These are phyloP conservation scores for Eupithecia abbreviata DNA, from an alignment of 2,888 invertebrate genomes.

Conservation along the genomic window DNA sequence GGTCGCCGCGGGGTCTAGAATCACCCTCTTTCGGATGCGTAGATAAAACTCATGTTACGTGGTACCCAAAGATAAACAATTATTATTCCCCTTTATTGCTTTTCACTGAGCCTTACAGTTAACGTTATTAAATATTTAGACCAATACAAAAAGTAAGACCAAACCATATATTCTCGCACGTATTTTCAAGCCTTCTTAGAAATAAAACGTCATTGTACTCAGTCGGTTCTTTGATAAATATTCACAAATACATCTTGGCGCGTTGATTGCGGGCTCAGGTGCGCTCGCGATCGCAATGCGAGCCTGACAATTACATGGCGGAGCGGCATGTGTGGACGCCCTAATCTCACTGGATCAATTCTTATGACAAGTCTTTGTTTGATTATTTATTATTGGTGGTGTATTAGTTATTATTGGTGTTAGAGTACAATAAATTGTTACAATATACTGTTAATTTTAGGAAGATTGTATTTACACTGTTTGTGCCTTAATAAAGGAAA, in stretches of 20 bases:
- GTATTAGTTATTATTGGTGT: too few species aligned
- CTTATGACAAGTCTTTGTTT: neutral
- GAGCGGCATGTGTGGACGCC: constrained; percentile 41
- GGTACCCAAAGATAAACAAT: too few species aligned
- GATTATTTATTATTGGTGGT: too few species aligned
- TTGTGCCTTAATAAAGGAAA: too few species aligned
- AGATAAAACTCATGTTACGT: too few species aligned
- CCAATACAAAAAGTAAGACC: neutral
- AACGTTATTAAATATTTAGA: neutral
- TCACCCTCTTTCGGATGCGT: too few species aligned
- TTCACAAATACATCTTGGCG: constrained; percentile 32
- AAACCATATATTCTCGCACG: neutral
- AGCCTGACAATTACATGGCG: constrained; percentile 53
- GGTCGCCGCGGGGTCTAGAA: too few species aligned
- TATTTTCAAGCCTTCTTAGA: neutral
- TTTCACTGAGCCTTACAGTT: too few species aligned
- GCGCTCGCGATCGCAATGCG: constrained; percentile 58
- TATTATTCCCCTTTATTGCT: too few species aligned
- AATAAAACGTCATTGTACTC: constrained; percentile 14
- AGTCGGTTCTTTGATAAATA: constrained; percentile 26
- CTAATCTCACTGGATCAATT: constrained; percentile 31
- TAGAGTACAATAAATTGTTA: too few species aligned
- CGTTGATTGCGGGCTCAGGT: constrained; percentile 73
- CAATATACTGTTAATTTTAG: too few species aligned
- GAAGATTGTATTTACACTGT: too few species aligned